Evolutionary conservation across 1,140 invertebrate genomes (phyloP), one percentile per base, ranked within the genome.

Genomic region (Rhopalosiphum padi): DNA sequence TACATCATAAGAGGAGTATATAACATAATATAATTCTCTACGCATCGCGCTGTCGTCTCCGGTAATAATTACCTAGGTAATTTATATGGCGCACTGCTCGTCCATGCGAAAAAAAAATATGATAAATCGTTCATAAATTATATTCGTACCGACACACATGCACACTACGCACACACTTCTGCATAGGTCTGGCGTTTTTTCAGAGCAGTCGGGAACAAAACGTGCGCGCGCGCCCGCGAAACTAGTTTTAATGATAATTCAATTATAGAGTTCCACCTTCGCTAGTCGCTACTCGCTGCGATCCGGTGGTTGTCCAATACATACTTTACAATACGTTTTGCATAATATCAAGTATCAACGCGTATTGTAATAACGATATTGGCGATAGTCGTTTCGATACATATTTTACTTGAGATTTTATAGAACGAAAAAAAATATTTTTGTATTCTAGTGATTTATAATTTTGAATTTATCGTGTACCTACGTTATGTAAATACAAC

Each of bases 221-320:
- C 37, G 37, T 43, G 37, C 23, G 37, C 22, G 23, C 23, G 7
- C 21, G 35, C 35, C 22, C 43, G 85, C 46, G 30, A 51, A 88
- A 88, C 86, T 35, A 51, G 86, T 88, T 88, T 88, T 51, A 51
- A 88, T 51, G 86, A 88, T 88, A 51, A 51, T 88, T 88, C 86
- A 88, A 88, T 88, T 88, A 88, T 46, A 30, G 35, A 43, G 83
- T 25, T 43, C 22, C 37, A 83, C n/a, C 82, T 41, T 86, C 37
- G 41, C n/a, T 51, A 51, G 48, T 18, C 11, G 15, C 15, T 6
- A 18, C 48, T 51, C 48, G n/a, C 23, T n/a, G 60, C 60, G 15
- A 35, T 77, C n/a, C 60, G 9, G 9, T 18, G 30, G 60, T 15
- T n/a, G 30, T 35, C 30, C 60, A 4, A 35, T 77, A n/a, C 18